Evolutionary conservation across 1,140 invertebrate species (phyloP).

Genomic region (Pentalonia nigronervosa): DNA sequence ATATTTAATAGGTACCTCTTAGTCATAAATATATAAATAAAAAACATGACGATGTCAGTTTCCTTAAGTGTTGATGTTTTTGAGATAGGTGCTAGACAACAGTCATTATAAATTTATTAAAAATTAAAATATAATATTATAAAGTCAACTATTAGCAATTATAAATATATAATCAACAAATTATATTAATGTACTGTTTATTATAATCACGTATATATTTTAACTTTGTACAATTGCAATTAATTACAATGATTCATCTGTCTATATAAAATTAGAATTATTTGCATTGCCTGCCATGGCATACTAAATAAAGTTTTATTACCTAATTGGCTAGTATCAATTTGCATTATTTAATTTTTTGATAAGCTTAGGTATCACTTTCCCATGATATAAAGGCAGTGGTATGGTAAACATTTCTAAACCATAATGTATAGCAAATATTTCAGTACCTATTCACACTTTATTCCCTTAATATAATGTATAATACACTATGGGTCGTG

Average conservation of each 20-base stretch:
- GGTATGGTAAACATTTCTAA: no score
- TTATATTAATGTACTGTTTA: background rate
- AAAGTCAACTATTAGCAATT: background rate
- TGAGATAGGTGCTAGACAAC: background rate
- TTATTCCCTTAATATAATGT: no score
- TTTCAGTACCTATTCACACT: no score
- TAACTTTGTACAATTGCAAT: background rate
- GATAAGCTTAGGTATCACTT: background rate
- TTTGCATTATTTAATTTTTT: background rate
- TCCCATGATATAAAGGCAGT: background rate
- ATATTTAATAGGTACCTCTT: background rate
- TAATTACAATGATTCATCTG: background rate
- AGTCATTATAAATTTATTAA: background rate
- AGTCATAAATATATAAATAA: slow-evolving; percentile 19
- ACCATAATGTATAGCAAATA: no score
- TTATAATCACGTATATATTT: background rate
- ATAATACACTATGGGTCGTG: no score
- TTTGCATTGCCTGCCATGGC: background rate
- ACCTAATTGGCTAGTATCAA: background rate
- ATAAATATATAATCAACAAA: background rate
- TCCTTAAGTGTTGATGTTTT: background rate
- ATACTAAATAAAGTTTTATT: background rate
- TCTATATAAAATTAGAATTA: background rate
- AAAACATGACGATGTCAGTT: background rate
- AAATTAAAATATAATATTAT: background rate